Conservation (phyloP, 2,888 invertebrate genomes). For the Lutraria lutraria region DNA sequence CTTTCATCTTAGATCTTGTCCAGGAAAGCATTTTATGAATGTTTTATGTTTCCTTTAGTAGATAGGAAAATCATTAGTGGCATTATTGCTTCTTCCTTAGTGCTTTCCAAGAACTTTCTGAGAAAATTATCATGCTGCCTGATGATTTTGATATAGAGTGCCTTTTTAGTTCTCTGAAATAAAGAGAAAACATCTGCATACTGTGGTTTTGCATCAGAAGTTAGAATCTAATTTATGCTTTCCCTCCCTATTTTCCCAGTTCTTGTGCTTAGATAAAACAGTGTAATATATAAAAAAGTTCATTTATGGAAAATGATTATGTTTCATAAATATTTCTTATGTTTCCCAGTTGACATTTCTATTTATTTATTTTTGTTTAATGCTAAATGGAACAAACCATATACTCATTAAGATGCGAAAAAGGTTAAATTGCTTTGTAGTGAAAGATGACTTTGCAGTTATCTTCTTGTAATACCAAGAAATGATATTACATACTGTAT, state of each 20-base stretch:
- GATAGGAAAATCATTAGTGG: constrained; percentile 19
- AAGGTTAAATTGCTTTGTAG: too few species aligned
- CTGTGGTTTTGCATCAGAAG: background rate
- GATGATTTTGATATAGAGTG: background rate
- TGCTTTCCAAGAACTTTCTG: background rate
- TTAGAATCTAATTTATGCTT: background rate
- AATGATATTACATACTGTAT: background rate
- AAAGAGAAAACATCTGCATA: background rate
- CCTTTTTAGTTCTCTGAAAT: background rate
- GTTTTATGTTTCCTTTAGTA: constrained; percentile 22
- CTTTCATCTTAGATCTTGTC: constrained; percentile 10
- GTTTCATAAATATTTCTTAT: too few species aligned
- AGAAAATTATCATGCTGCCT: background rate
- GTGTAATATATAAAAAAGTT: too few species aligned
- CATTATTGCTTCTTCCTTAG: background rate
- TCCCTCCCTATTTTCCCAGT: too few species aligned
- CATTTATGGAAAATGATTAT: too few species aligned
- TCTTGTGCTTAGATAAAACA: too few species aligned
- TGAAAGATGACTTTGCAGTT: background rate
- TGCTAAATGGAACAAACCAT: too few species aligned
- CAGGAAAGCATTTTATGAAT: constrained; percentile 10
- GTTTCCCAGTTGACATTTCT: too few species aligned
- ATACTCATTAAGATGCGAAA: too few species aligned
- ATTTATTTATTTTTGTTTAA: too few species aligned
- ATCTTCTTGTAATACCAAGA: background rate